phyloP scores from a whole-genome alignment of 2,888 invertebrate genomes.

The Hirtodrosophila duncani region DNA sequence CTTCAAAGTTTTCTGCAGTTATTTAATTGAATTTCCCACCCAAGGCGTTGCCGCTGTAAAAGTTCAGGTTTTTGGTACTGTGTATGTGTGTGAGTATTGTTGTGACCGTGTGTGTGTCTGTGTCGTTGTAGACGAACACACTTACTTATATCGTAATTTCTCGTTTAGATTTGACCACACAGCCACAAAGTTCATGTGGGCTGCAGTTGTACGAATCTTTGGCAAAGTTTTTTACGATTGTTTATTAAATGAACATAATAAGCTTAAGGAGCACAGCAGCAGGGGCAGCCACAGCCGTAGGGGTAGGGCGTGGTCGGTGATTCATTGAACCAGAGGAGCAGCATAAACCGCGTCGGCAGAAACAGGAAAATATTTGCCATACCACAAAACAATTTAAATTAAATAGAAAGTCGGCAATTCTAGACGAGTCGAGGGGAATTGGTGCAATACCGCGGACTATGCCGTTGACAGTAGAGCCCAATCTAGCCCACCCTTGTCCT shows the following conservation, averaged over 20 bases:
- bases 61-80: neutral
- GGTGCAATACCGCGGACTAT: too few species aligned
- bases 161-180: constrained; percentile 49
- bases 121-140: constrained; percentile 3
- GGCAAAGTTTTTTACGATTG: constrained; percentile 65
- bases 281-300: too few species aligned
- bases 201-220: constrained; percentile 37
- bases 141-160: constrained; percentile 40
- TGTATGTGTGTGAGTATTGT: neutral
- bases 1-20: constrained; percentile 62
- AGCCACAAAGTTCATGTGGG: constrained; percentile 9
- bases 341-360: constrained; percentile 3
- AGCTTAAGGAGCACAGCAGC: constrained; percentile 54
- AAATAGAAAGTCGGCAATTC: constrained; percentile 55
- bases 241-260: constrained; percentile 72
- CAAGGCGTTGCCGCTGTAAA: constrained; percentile 45
- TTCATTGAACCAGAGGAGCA: constrained; percentile 3
- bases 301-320: constrained; percentile 39
- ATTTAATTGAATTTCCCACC: constrained; percentile 70
- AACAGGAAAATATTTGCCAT: constrained; percentile 47
- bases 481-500: too few species aligned
- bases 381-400: constrained; percentile 70
- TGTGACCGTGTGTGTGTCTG: constrained; percentile 17
- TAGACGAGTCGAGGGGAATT: too few species aligned
- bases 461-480: constrained; percentile 19